Evolutionary conservation across 2,113 vertebrate species (phyloP).

Genomic region (Tachysurus vachellii): DNA sequence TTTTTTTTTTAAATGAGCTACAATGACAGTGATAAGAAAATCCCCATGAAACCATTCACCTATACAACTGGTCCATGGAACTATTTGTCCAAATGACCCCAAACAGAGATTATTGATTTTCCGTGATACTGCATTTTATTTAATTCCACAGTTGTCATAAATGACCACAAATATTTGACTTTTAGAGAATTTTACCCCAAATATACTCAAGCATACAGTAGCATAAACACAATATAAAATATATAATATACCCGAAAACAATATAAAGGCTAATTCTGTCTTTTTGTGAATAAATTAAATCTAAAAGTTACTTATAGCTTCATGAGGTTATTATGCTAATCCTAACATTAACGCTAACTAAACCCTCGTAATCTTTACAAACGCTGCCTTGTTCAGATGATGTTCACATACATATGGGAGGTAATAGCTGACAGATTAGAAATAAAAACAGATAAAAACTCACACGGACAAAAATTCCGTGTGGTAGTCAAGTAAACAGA

Average conservation of each 20-base stretch:
- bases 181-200: background rate
- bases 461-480: background rate
- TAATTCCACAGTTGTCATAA: too few species aligned
- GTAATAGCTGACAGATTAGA: background rate
- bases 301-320: conserved; percentile 44
- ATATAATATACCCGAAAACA: too few species aligned
- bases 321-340: conserved; percentile 55
- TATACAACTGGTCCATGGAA: background rate
- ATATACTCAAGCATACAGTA: background rate
- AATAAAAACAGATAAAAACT: too few species aligned
- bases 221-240: background rate
- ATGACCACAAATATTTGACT: background rate
- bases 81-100: background rate
- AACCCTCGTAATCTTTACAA: conserved; percentile 39
- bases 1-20: background rate
- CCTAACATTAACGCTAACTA: conserved; percentile 48
- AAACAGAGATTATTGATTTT: background rate
- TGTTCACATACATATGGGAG: background rate
- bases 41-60: background rate
- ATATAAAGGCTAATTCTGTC: conserved; percentile 10
- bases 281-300: conserved; percentile 65
- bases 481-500: background rate
- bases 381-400: conserved; percentile 50
- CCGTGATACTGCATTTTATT: background rate
- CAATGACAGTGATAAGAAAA: background rate